Evolutionary conservation across 2,113 vertebrate species (phyloP).

Genomic region (Mirounga angustirostris): DNA sequence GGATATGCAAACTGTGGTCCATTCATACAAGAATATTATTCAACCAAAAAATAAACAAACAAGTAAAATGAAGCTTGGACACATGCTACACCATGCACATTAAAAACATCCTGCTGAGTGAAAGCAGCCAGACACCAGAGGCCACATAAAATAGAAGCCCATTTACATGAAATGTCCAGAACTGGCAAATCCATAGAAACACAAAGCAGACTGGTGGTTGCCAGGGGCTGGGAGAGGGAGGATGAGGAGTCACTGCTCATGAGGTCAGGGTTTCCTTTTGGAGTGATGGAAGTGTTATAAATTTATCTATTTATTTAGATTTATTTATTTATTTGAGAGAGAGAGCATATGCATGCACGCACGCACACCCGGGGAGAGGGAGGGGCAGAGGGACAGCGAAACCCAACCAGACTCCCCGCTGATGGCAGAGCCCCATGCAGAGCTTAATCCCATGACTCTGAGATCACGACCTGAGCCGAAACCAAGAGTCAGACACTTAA

Average conservation of each 20-base stretch:
- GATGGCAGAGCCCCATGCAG: background rate
- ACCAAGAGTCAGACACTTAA: background rate
- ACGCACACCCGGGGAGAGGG: background rate
- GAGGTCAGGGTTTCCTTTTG: background rate
- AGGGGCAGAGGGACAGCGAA: background rate
- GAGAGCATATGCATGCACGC: background rate
- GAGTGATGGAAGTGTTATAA: background rate
- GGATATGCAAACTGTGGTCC: background rate
- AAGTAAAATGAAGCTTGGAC: background rate
- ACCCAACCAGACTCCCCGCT: background rate
- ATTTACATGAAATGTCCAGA: background rate
- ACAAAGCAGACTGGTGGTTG: background rate
- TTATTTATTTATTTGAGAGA: background rate
- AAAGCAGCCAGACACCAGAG: background rate
- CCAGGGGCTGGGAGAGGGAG: background rate
- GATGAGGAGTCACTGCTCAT: background rate
- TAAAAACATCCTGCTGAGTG: background rate
- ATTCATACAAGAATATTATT: background rate
- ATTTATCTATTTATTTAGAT: background rate
- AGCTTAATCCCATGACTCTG: background rate
- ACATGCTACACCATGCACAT: background rate
- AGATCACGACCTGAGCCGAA: background rate
- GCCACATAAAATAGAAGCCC: background rate
- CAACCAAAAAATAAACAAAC: background rate
- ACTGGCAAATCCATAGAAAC: background rate